Conservation (phyloP, 1,140 invertebrate genomes). For the Eubasilissa regina region DNA sequence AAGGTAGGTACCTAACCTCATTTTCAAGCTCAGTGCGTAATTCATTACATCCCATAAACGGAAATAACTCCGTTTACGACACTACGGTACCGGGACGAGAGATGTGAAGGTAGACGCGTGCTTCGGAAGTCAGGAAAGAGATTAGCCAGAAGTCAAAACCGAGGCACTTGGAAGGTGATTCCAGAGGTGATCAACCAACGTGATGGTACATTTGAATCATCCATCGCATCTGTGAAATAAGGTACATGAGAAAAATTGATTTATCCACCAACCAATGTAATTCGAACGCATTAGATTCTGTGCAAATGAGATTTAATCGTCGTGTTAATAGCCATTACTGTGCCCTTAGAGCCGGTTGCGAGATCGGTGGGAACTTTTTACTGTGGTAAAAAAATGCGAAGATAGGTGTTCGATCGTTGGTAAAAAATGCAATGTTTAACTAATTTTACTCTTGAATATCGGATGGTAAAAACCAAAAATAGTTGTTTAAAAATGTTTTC, state of each 20-base stretch:
- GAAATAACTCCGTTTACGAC: neutral
- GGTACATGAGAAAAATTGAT: neutral
- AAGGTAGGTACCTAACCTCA: neutral
- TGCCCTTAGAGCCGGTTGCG: too few species aligned
- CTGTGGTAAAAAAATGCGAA: too few species aligned
- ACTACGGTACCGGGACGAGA: neutral
- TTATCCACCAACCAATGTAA: neutral
- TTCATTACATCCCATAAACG: neutral
- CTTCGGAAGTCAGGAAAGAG: conserved; percentile 24
- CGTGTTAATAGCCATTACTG: too few species aligned
- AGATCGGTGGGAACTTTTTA: too few species aligned
- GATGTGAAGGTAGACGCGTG: neutral
- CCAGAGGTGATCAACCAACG: neutral
- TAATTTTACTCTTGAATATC: too few species aligned
- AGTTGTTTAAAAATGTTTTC: too few species aligned
- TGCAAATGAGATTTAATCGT: too few species aligned
- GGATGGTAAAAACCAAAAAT: too few species aligned
- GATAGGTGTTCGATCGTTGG: too few species aligned
- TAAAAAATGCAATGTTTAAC: too few species aligned
- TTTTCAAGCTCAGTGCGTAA: neutral
- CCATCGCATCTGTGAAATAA: neutral
- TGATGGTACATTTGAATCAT: neutral
- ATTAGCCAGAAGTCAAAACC: conserved; percentile 11
- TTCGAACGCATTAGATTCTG: neutral
- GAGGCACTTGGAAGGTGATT: neutral